Base-by-base conservation (phyloP, 1,140 invertebrate species). In the Macrobrachium nipponense region DNA sequence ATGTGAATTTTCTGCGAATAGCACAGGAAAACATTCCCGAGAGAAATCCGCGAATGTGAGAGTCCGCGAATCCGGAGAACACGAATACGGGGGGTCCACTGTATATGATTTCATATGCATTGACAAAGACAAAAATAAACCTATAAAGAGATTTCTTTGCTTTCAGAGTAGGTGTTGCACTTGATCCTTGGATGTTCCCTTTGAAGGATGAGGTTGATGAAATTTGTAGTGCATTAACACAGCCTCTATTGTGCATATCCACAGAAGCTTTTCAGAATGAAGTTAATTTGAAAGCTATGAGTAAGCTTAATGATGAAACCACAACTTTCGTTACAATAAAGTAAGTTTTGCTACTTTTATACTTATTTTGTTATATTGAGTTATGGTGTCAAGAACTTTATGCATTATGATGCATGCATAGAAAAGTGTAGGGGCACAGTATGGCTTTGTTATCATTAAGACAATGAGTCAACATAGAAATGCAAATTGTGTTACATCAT, bases 151-250 rank as follows among this genome's bases (percentile, higher is more conserved):
- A 44, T 44, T 43, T 14, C 5, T 23, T 18, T 23, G 78, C 58
- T 75, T 88, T 83, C 89, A 94, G 94, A 88, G 90, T 91, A 61
- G 93, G 93, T 14, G 90, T 95, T 7, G 91, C 93, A 36, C 87
- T 95, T 58, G 95, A 95, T 90, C 93, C 93, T 2, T 95, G 95
- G 95, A 94, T 95, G 93, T 94, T 93, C 89, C 93, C 95, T 0
- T 90, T 95, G 51, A 94, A 94, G 90, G 88, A 82, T 59, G 91
- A 92, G 18, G 92, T 93, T 82, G 89, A 91, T 23, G 88, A 91
- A 4, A 80, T 94, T 0, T 91, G 92, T 78, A 73, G 90, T 14
- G 90, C 91, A 51, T 90, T 94, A 5, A 89, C 90, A 18, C 93
- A 94, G 90, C 94, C 94, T 12, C 89, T 94, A 15, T 87, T 95